Conservation (phyloP, 2,888 invertebrate genomes). For the Mythimna impura region DNA sequence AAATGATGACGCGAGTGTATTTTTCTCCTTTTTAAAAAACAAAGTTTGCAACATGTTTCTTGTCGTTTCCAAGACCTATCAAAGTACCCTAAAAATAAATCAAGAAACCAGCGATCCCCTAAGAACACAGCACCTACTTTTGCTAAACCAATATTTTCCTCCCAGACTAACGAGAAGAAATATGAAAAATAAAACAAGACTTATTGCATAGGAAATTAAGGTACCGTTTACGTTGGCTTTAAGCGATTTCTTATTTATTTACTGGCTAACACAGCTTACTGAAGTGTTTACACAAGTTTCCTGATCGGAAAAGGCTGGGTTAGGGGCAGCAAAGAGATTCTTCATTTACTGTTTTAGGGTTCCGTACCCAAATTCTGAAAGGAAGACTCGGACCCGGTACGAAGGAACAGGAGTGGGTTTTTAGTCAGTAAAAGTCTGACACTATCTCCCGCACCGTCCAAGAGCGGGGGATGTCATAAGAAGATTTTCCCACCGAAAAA, state of each 20-base stretch:
- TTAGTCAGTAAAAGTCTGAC: no score
- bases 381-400: no score
- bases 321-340: slow-evolving; percentile 25
- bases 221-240: slow-evolving; percentile 22
- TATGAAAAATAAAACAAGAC: slow-evolving; percentile 45
- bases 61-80: not conserved
- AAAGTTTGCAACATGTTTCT: no score
- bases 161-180: slow-evolving; percentile 17
- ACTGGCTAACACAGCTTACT: slow-evolving; percentile 31
- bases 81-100: not conserved
- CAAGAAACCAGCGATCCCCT: not conserved
- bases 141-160: slow-evolving; percentile 3
- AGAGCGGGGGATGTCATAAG: no score
- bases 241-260: slow-evolving; percentile 52
- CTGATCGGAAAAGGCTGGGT: slow-evolving; percentile 40
- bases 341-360: not conserved
- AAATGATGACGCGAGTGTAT: no score
- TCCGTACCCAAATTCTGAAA: not conserved
- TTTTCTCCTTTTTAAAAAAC: no score
- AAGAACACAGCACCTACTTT: slow-evolving; percentile 7
- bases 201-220: slow-evolving; percentile 49
- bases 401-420: no score
- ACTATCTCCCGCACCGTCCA: no score
- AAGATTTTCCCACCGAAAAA: no score
- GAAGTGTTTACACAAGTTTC: slow-evolving; percentile 54